Percentiles rank a stretch among this genome's conserved stretches.
Conservation (phyloP, 2,888 invertebrate genomes). For the Rotaria macrura region DNA sequence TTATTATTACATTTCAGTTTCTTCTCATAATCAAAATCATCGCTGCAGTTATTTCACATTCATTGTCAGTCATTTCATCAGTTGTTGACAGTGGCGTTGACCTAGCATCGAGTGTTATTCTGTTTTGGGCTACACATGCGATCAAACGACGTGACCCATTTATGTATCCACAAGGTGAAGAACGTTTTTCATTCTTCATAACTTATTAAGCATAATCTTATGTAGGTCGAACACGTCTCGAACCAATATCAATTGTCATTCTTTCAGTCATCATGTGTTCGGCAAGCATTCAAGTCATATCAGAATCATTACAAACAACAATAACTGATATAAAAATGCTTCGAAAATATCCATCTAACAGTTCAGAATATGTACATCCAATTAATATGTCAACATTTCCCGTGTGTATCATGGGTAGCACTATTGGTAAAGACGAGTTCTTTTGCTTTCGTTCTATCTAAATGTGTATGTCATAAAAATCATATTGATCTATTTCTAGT, state of each 20-base stretch:
- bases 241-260: slow-evolving; percentile 50
- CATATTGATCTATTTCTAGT: slow-evolving; percentile 38
- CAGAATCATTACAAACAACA: slow-evolving; percentile 46
- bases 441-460: not conserved
- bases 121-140: slow-evolving; percentile 48
- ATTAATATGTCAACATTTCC: slow-evolving; percentile 40
- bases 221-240: slow-evolving; percentile 49
- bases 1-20: slow-evolving; percentile 37
- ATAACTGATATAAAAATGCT: slow-evolving; percentile 33
- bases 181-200: not conserved
- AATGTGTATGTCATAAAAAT: not conserved
- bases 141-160: slow-evolving; percentile 50
- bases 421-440: not conserved
- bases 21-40: slow-evolving; percentile 48
- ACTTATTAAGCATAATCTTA: not conserved
- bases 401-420: slow-evolving; percentile 40
- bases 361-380: slow-evolving; percentile 39
- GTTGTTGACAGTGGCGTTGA: slow-evolving; percentile 52
- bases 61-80: slow-evolving; percentile 52
- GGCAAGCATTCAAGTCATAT: slow-evolving; percentile 50
- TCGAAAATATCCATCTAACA: not conserved
- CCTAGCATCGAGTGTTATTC: slow-evolving; percentile 49
- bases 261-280: slow-evolving; percentile 52
- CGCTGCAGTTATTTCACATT: slow-evolving; percentile 51
- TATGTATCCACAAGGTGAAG: slow-evolving; percentile 50